A percentile compares a stretch with the other conserved stretches of the same genome.
These are phyloP conservation scores for Oithona nana DNA, from an alignment of 2,888 invertebrate genomes.

Conservation along the genomic window DNA sequence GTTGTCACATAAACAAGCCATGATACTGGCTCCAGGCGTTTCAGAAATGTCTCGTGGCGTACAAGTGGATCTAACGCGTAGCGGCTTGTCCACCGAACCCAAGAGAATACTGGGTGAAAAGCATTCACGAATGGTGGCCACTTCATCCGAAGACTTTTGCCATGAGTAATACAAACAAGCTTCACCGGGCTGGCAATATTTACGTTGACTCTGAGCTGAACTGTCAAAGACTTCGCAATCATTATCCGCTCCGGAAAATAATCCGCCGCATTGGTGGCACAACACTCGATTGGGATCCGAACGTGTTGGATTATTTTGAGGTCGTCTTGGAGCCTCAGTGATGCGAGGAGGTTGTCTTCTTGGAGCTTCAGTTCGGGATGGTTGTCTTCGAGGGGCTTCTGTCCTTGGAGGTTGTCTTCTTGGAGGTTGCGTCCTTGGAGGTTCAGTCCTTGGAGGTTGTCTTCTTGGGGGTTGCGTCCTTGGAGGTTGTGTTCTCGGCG, in stretches of 20 bases:
- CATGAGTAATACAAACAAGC: conserved; percentile 16
- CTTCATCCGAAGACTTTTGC: conserved; percentile 12
- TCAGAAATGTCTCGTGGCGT: conserved; percentile 14
- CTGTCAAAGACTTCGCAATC: neutral
- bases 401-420: neutral
- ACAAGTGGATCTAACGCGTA: neutral
- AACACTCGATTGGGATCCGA: neutral
- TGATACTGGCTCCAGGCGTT: conserved; percentile 8
- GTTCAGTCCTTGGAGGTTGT: neutral
- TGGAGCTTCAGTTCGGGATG: neutral
- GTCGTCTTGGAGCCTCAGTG: neutral
- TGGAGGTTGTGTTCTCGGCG: neutral
- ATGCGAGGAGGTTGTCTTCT: neutral
- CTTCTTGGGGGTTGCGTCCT: neutral
- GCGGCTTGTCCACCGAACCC: conserved; percentile 13
- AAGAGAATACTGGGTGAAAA: conserved; percentile 12
- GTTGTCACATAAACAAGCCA: conserved; percentile 15
- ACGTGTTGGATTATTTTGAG: neutral
- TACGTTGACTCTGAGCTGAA: neutral
- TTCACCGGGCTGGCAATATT: conserved; percentile 10
- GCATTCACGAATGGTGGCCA: conserved; percentile 10
- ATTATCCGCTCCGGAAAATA: neutral
- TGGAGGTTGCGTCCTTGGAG: neutral
- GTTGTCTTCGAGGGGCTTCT: neutral
- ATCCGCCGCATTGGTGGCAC: conserved; percentile 14